Conservation (phyloP, 2,113 vertebrate species). For the Gallinago jamesoni region DNA sequence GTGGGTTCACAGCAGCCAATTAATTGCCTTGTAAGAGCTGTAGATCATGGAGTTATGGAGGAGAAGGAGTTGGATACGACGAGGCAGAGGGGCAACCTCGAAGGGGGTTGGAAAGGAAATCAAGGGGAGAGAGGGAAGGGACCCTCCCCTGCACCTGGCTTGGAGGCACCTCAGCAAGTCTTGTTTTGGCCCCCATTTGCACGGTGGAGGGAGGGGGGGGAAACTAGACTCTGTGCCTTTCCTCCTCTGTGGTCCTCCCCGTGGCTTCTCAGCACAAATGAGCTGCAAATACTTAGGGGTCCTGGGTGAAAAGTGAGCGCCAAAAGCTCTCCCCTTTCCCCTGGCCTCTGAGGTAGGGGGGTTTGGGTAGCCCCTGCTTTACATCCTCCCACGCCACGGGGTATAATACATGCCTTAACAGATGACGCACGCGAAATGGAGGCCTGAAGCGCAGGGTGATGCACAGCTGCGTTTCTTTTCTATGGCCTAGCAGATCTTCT, state of each 20-base stretch:
- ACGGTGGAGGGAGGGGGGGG: background rate
- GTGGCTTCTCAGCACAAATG: background rate
- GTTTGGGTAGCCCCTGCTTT: background rate
- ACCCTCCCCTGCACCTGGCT: background rate
- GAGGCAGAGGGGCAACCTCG: background rate
- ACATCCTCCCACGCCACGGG: fast-evolving
- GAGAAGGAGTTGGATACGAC: background rate
- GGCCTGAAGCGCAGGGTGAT: background rate
- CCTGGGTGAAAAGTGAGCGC: background rate
- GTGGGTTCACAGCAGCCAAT: background rate
- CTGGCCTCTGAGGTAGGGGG: background rate
- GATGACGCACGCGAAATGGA: background rate
- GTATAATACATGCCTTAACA: background rate
- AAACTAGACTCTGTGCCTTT: background rate
- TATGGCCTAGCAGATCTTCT: background rate
- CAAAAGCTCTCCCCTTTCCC: background rate
- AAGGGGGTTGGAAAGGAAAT: background rate
- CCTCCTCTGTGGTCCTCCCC: background rate
- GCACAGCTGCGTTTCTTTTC: background rate
- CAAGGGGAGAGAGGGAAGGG: background rate
- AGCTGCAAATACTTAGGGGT: background rate
- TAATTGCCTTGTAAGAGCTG: background rate
- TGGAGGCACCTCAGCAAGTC: background rate
- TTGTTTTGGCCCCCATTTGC: background rate
- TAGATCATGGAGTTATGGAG: background rate